A percentile compares a stretch with the other conserved stretches of the same genome.
Evolutionary conservation across 2,888 invertebrate genomes (phyloP).

Genomic region (Isoperla grammatica): DNA sequence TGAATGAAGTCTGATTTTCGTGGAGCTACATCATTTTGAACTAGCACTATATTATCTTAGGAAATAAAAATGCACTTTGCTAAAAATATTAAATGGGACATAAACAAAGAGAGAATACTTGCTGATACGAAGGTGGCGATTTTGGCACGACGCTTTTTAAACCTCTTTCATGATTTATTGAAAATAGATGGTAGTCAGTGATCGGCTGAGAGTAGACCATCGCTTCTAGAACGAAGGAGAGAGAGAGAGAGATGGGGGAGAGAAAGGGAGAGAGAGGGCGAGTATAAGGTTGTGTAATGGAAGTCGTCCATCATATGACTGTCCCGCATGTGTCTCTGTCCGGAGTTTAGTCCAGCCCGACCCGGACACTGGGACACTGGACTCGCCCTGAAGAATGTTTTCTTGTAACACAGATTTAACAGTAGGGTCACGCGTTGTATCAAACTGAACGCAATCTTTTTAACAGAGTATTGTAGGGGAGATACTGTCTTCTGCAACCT

Average conservation of each 20-base stretch:
- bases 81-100: too few species aligned
- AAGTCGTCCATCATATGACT: conserved; percentile 20
- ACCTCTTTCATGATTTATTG: conserved; percentile 8
- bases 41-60: too few species aligned
- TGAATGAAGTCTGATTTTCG: too few species aligned
- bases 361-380: conserved; percentile 1
- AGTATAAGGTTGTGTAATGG: conserved; percentile 13
- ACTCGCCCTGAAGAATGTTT: not conserved
- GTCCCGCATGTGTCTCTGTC: conserved; percentile 18
- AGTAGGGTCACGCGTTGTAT: too few species aligned
- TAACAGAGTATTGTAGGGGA: too few species aligned
- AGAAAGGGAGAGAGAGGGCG: conserved; percentile 1
- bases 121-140: too few species aligned
- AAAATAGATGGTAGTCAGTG: conserved; percentile 5
- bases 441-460: too few species aligned
- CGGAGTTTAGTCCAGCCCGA: not conserved
- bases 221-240: not conserved
- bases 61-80: too few species aligned
- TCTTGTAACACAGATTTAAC: too few species aligned
- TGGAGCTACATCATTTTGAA: too few species aligned
- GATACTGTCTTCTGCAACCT: too few species aligned
- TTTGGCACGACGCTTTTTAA: not conserved
- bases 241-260: not conserved
- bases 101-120: too few species aligned
- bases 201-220: not conserved